Evolutionary conservation across 1,140 invertebrate genomes (phyloP), one percentile per base, ranked within the genome.

Genomic region (Ericerus pela): DNA sequence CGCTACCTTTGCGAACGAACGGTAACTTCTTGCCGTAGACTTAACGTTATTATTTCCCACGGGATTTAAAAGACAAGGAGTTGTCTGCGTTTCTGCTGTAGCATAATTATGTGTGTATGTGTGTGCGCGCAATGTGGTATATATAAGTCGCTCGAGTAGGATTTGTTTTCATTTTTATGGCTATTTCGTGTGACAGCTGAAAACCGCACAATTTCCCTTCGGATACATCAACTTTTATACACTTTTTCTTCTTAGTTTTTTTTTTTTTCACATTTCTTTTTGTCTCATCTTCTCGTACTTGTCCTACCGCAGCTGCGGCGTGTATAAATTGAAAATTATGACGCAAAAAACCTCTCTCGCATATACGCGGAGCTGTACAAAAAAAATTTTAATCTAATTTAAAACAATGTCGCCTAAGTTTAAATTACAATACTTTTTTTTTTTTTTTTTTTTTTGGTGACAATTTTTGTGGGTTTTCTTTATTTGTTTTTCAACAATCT

Each of bases 101-200:
- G 30, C 8, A 8, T 33, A 33, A 33, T n/a, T n/a, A 33, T 10
- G 30, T 33, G n/a, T n/a, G n/a, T 33, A 33, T n/a, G n/a, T 33
- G 30, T 33, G n/a, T 33, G n/a, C 30, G 30, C n/a, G n/a, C 30
- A 33, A 33, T 33, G n/a, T 47, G 16, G 14, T 14, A 38, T n/a
- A n/a, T 14, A 38, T 47, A 47, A 47, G 41, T 47, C 41, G 41
- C 41, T 47, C 20, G 41, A 47, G 41, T 47, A 47, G 41, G 41
- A 47, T 47, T 47, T 47, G 41, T 47, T 47, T 47, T 47, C 41
- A 47, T 47, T 47, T 47, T 47, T 47, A 47, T 47, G 41, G 41
- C 41, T 47, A 47, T 47, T 47, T 47, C 41, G 41, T 24, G 41
- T 47, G 41, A 47, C 41, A 47, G 30, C 20, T 24, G 11, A 24